Base-by-base conservation (phyloP, 1,140 invertebrate genomes). In the Apis laboriosa region DNA sequence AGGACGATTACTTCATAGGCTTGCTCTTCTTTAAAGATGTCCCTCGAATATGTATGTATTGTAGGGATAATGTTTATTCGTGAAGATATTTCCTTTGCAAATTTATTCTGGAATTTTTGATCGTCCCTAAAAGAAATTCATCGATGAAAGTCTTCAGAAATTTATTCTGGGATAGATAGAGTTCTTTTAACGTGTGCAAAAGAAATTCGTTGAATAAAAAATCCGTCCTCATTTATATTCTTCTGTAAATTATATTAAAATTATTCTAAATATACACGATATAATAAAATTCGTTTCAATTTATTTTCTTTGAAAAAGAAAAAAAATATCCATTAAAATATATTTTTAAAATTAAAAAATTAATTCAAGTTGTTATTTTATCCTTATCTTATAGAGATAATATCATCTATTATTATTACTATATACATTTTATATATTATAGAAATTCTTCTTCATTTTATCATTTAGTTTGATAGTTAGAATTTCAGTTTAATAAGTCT, bases 1-100 rank as follows among this genome's bases (percentile, higher is more conserved):
- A 4, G 15, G 12, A 55, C 63, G 24, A 64, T 19, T 34, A 64
- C 8, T 64, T 34, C 0, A 28, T 17, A 34, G 19, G 17, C 28
- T 34, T 28, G 63, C 9, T 17, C 1, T 9, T 9, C 24, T 24
- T 43, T 60, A 34, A 64, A 64, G n/a, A 34, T 28, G 9, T 28
- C 34, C 28, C 28, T 64, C 15, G 28, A 64, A 34, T 64, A 17
- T 34, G 28, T 19, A 64, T 3, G 34, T 19, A 34, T 43, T 43
- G 34, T 43, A 43, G 34, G 34, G 34, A 64, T 24, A 64, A 64
- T 4, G 15, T 64, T 64, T 64, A 34, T 19, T 19, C 28, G 63
- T 17, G 63, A 64, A 34, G 28, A 64, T 64, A 64, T 64, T 64
- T 64, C 24, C 28, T 64, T 64, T 64, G 63, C 63, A 34, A 34